phyloP scores from a whole-genome alignment of 2,888 invertebrate species.

The Meteorus cinctellus region DNA sequence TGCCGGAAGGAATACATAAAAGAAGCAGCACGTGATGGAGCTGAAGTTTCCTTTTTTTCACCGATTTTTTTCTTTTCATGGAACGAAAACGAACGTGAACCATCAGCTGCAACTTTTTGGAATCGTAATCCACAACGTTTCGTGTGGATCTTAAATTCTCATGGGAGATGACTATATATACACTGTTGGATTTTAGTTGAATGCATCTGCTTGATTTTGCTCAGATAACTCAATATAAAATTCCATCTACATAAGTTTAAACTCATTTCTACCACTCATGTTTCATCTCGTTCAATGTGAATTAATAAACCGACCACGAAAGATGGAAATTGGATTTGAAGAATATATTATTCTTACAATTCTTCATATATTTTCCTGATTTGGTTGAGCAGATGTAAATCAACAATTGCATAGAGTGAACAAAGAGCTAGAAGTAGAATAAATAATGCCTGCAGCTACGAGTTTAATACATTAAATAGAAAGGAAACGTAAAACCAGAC shows the following conservation, averaged over 20 bases:
- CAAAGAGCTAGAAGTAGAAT: too few species aligned
- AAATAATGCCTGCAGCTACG: too few species aligned
- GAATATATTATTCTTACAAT: too few species aligned
- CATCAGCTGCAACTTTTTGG: neutral
- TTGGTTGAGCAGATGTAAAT: too few species aligned
- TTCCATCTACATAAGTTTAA: neutral
- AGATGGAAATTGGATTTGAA: too few species aligned
- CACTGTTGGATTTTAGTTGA: neutral
- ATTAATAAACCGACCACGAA: too few species aligned
- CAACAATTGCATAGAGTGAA: too few species aligned
- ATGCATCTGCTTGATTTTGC: constrained; percentile 4
- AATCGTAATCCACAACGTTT: constrained; percentile 1
- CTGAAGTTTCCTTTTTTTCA: constrained; percentile 12
- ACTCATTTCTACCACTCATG: too few species aligned
- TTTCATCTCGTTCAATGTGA: too few species aligned
- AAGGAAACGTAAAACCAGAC: too few species aligned
- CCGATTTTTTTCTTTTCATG: constrained; percentile 15
- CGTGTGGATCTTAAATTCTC: constrained; percentile 28
- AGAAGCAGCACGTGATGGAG: constrained; percentile 8
- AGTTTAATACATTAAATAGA: too few species aligned
- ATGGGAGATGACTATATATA: constrained; percentile 22
- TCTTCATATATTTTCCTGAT: too few species aligned
- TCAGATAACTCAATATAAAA: neutral
- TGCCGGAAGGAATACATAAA: neutral
- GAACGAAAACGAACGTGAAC: constrained; percentile 32